Evolutionary conservation across 2,888 invertebrate species (phyloP).

Genomic region (Barypeithes pellucidus): DNA sequence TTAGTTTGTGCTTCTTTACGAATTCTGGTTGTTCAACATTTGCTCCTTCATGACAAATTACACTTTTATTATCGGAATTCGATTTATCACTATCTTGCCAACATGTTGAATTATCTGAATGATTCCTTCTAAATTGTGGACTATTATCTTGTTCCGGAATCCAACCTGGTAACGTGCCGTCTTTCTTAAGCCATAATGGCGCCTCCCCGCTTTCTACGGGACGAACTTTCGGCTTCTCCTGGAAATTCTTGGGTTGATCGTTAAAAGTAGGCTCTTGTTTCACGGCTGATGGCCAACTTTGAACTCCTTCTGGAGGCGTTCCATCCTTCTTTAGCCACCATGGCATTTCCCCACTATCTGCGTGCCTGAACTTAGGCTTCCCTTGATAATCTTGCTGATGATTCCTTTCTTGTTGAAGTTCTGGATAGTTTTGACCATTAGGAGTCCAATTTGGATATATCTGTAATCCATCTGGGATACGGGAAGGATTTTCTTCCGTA

Average conservation of each 20-base stretch:
- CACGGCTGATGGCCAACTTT: constrained; percentile 61
- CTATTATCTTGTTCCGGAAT: constrained; percentile 54
- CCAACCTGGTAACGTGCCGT: constrained; percentile 73
- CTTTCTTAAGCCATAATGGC: constrained; percentile 83
- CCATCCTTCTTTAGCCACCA: constrained; percentile 83
- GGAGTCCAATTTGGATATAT: constrained; percentile 61
- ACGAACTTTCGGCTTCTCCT: constrained; percentile 53
- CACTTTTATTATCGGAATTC: constrained; percentile 39
- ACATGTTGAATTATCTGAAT: constrained; percentile 61
- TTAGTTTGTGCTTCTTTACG: constrained; percentile 74
- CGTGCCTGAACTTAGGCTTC: constrained; percentile 56
- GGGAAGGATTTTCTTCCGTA: constrained; percentile 76
- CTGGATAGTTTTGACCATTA: not conserved
- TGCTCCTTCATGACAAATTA: not conserved
- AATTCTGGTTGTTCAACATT: constrained; percentile 71
- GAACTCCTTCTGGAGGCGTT: constrained; percentile 79
- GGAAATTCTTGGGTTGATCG: not conserved
- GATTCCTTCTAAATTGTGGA: constrained; percentile 57
- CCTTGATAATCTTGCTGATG: constrained; percentile 27
- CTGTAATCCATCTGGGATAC: constrained; percentile 79
- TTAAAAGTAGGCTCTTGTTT: constrained; percentile 1
- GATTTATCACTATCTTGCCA: constrained; percentile 61
- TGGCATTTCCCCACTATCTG: constrained; percentile 74
- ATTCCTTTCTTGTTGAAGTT: constrained; percentile 54
- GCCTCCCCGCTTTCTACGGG: constrained; percentile 73